Conservation (phyloP, 2,113 vertebrate genomes). For the Sapajus apella region DNA sequence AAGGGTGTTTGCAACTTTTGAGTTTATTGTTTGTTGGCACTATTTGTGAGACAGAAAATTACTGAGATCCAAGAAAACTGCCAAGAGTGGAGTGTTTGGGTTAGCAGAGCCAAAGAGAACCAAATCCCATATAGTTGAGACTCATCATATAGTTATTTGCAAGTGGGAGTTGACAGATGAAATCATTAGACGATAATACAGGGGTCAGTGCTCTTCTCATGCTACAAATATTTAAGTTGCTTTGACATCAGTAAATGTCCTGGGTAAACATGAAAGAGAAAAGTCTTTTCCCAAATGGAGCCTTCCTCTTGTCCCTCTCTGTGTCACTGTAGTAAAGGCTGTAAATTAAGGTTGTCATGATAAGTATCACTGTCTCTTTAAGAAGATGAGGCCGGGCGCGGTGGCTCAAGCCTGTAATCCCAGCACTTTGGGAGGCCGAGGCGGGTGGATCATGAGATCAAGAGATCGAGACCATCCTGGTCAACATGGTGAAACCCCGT, state of each 20-base stretch:
- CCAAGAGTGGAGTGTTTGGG: slow-evolving; percentile 12
- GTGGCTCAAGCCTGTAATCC: no score
- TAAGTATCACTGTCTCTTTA: not conserved
- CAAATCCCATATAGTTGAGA: not conserved
- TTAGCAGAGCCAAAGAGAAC: not conserved
- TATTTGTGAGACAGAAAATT: slow-evolving; percentile 46
- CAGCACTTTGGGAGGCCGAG: no score
- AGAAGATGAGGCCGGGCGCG: not conserved
- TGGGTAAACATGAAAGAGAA: slow-evolving; percentile 7
- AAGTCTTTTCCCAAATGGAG: not conserved
- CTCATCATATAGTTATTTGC: not conserved
- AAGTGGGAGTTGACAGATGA: slow-evolving; percentile 31
- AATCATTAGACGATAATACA: slow-evolving; percentile 28
- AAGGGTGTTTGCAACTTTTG: not conserved
- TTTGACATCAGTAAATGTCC: slow-evolving; percentile 46
- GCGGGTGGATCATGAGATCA: no score
- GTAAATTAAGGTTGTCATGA: not conserved
- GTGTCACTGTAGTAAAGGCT: not conserved
- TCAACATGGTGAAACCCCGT: no score
- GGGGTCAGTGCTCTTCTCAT: not conserved
- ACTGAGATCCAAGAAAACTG: not conserved
- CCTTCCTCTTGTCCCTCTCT: not conserved
- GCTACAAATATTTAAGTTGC: slow-evolving; percentile 35
- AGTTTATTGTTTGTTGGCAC: not conserved
- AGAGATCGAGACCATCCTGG: no score